Evolutionary conservation across 2,888 invertebrate species (phyloP), one percentile per base, ranked within the genome.

Genomic region (Tenthredo scrophulariae): DNA sequence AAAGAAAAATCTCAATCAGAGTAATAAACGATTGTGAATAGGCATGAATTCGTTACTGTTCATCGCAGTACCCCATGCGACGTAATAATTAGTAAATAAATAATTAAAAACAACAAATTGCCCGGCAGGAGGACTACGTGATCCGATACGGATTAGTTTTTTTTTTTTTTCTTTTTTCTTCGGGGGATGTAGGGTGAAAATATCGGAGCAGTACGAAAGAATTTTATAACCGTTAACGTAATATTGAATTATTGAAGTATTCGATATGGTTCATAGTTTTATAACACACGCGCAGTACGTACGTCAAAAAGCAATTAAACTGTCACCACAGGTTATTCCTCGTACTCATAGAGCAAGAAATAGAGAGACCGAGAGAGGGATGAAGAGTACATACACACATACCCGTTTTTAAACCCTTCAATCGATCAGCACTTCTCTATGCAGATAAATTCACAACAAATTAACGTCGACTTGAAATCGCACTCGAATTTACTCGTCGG

Each of bases 401-500:
- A 67, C 18, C 18, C 67, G 67, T 67, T 67, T 67, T 67, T 67
- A 1, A 67, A 67, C 67, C 33, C 67, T 77, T 15, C 5, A 77
- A 74, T 74, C 40, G 46, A 74, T 74, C 40, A 43, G 43, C 46
- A 22, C 74, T 43, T 67, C 33, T 50, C 18, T 77, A n/a, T 29
- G n/a, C 77, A n/a, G 77, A 77, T 77, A 77, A 77, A 29, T 77
- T 77, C 50, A 50, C 77, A 50, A 77, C 50, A 77, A 77, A 77
- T 77, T 77, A 54, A 54, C 50, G n/a, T 77, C 50, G n/a, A n/a
- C 29, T 77, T 43, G 13, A n/a, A 43, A 74, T n/a, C 43, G 4
- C 33, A 43, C 22, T 74, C 74, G 4, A 74, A 74, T 43, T 74
- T 62, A 62, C 62, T 62, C 62, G 62, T 22, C 62, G 22, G 18